Percentiles rank a stretch among this genome's conserved stretches.
phyloP scores from a whole-genome alignment of 92 coral and sea anemone species.

The Palythoa heliodiscus region DNA sequence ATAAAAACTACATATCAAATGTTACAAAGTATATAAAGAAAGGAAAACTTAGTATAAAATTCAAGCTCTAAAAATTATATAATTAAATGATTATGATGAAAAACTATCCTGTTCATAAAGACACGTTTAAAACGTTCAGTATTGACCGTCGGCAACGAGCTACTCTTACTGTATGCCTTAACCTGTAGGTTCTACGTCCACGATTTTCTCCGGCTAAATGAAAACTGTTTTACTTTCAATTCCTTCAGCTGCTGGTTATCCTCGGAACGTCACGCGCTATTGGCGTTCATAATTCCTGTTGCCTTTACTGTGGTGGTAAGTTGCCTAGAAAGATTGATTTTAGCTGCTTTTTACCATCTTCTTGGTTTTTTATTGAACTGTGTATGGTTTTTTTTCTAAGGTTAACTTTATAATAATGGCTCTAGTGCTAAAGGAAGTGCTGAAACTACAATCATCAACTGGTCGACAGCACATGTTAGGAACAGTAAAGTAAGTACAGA shows the following conservation, averaged over 20 bases:
- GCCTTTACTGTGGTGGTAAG: conserved; percentile 76
- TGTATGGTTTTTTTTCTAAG: conserved; percentile 34
- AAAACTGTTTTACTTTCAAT: neutral
- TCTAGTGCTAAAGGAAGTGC: conserved; percentile 79
- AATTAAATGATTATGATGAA: too few species aligned
- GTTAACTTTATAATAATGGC: conserved; percentile 71
- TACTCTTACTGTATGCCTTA: too few species aligned
- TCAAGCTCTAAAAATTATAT: too few species aligned
- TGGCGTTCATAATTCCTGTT: conserved; percentile 82
- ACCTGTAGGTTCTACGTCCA: neutral
- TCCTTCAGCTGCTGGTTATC: conserved; percentile 88
- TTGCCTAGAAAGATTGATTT: neutral
- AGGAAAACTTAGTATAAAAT: too few species aligned
- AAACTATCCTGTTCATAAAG: too few species aligned
- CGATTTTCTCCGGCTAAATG: neutral
- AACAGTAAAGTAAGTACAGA: conserved; percentile 54
- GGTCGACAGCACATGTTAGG: conserved; percentile 60
- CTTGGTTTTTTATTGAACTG: neutral
- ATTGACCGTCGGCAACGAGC: too few species aligned
- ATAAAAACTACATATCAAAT: too few species aligned
- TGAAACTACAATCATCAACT: conserved; percentile 64
- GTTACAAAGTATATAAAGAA: too few species aligned
- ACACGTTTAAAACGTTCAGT: too few species aligned
- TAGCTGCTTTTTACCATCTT: neutral
- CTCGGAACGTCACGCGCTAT: conserved; percentile 61